Base-by-base conservation (phyloP, 2,888 invertebrate genomes). In the Rugalucina vietnamica region DNA sequence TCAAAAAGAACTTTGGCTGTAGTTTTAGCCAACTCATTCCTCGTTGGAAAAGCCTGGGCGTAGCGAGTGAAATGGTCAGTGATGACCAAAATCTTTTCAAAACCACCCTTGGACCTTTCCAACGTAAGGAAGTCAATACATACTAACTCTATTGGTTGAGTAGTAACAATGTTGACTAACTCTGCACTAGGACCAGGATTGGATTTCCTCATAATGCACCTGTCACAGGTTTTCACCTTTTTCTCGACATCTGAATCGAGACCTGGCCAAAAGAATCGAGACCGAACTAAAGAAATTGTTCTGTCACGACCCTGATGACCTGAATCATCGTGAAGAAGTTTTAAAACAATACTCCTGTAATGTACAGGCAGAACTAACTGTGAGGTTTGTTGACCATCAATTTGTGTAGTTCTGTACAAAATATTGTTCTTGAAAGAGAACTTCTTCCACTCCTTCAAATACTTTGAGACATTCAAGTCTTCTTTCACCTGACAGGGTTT, bases 11-110 rank as follows among this genome's bases (percentile, higher is more conserved):
- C 74, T 29, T 77, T 79, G 5, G 81, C 79, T 24, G 82, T 79
- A 34, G 84, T 84, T 18, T 70, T 60, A 8, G 86, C 81, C 5
- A 74, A 54, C 54, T 84, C 77, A 21, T 86, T 84, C 21, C 50
- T 81, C 0, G 74, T 81, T 12, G 79, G 79, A 50, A 81, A 37
- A 27, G 81, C 80, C 34, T 73, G 65, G 12, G 80, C 79, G 60
- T 79, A 83, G 43, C 69, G 39, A 27, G 76, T 54, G n/a, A 54
- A 14, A 21, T 54, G 8, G n/a, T 54, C 54, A 4, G 54, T 54
- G 14, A 54, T 54, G 4, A 54, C 54, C n/a, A 54, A n/a, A 54
- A 54, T 54, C 12, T 54, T 14, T 54, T 54, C 54, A 54, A 54
- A 54, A 4, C 54, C 12, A 21, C 54, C 54, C 54, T 54, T 54